Evolutionary conservation across 1,140 invertebrate species (phyloP), one percentile per base, ranked within the genome.

Genomic region (Archegozetes longisetosus): DNA sequence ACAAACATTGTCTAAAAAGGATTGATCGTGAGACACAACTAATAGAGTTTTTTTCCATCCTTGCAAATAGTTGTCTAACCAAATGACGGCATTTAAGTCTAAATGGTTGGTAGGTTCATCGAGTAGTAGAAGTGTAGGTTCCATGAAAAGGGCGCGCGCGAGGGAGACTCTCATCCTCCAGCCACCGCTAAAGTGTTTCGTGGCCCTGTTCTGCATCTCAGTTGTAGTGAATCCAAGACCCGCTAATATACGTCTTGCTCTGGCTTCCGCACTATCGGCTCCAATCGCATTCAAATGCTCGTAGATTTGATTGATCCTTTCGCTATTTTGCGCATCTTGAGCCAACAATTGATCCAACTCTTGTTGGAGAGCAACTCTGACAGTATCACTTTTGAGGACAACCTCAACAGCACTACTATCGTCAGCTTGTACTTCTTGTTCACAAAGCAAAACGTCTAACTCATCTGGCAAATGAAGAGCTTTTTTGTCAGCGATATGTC

Each of bases 61-160:
- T 78, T 97, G 91, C 17, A 98, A 75, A 60, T 75, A 87, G 82
- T 97, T 96, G 69, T 98, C 94, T 13, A 98, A 76, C 95, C 95
- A 99, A 77, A 98, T 98, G 53, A 98, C 94, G 64, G 94, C 94
- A 72, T 98, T 96, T 22, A 98, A 76, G 80, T 98, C 93, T n/a
- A 81, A 70, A 70, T 82, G 80, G 69, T 81, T 81, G 2, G 80
- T 81, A 64, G 95, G 95, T 80, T 99, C 95, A 75, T 98, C 95
- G 28, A 98, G 81, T 68, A 99, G 75, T 20, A 99, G 74, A 1
- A 98, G 73, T 14, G 92, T 96, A 3, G 95, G 94, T 75, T 97
- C 92, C 61, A 96, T 66, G 66, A 79, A 80, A 40, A 80, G 67
- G 20, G 77, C 78, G 64, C 75, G 71, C 0, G 93, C 95, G 32